Percentiles rank a stretch among this genome's conserved stretches.
phyloP scores from a whole-genome alignment of 2,113 vertebrate species.

The Rhineura floridana region DNA sequence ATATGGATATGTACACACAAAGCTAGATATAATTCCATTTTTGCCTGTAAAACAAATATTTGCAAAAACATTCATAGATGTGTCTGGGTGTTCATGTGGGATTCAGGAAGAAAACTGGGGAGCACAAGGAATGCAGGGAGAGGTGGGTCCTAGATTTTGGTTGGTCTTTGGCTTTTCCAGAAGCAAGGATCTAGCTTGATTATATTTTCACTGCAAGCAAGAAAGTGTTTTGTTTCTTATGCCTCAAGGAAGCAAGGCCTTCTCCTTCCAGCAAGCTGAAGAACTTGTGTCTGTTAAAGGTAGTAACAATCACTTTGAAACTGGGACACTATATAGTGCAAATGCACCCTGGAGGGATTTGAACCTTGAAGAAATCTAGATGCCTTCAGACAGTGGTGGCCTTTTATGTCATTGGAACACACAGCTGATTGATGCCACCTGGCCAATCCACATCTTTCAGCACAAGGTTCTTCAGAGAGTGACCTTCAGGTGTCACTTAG shows the following conservation, averaged over 20 bases:
- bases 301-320: slow-evolving; percentile 12
- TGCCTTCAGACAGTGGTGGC: slow-evolving; percentile 15
- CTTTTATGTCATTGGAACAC: slow-evolving; percentile 24
- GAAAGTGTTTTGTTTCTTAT: not conserved
- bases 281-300: not conserved
- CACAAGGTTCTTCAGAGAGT: not conserved
- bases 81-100: not conserved
- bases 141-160: not conserved
- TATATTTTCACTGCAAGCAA: not conserved
- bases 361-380: slow-evolving; percentile 28
- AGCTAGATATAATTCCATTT: not conserved
- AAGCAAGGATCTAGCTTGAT: not conserved
- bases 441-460: not conserved
- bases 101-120: not conserved
- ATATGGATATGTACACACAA: not conserved
- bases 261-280: not conserved
- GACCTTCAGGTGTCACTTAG: slow-evolving; percentile 12
- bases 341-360: slow-evolving; percentile 10
- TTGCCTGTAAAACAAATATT: not conserved
- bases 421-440: slow-evolving; percentile 12
- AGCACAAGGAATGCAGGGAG: not conserved
- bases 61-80: not conserved
- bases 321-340: slow-evolving; percentile 18
- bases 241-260: not conserved
- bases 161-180: no score